Evolutionary conservation across 2,888 invertebrate genomes (phyloP).

Genomic region (Drosophila paucipuncta): DNA sequence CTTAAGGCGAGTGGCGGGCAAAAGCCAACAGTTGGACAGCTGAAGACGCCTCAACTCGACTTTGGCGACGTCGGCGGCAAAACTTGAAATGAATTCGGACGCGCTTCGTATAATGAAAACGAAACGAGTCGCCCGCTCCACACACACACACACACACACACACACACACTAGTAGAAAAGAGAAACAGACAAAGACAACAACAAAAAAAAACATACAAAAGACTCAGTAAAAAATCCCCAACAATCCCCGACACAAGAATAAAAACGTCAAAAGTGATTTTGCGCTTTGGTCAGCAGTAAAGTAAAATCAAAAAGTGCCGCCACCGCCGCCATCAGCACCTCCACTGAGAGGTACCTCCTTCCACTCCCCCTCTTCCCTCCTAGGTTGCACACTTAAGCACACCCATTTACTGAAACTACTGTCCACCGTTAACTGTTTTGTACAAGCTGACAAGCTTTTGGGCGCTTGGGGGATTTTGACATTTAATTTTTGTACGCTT

Average conservation of each 20-base stretch:
- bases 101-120: conserved; percentile 79
- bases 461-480: conserved; percentile 60
- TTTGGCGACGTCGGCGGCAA: conserved; percentile 63
- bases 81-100: conserved; percentile 77
- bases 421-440: conserved; percentile 67
- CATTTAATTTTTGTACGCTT: conserved; percentile 54
- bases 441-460: conserved; percentile 62
- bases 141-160: conserved; percentile 24
- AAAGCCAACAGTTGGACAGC: conserved; percentile 76
- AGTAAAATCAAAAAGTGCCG: conserved; percentile 74
- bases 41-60: conserved; percentile 69
- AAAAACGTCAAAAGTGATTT: conserved; percentile 83
- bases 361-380: neutral
- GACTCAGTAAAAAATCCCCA: conserved; percentile 31
- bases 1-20: conserved; percentile 74
- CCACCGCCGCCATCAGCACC: conserved; percentile 61
- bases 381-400: neutral
- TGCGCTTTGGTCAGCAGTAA: conserved; percentile 73
- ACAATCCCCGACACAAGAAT: conserved; percentile 65
- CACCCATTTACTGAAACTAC: conserved; percentile 19
- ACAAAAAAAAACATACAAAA: conserved; percentile 8
- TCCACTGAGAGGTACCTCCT: conserved; percentile 25
- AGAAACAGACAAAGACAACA: conserved; percentile 15
- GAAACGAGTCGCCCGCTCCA: conserved; percentile 74
- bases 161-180: conserved; percentile 8